phyloP scores from a whole-genome alignment of 2,888 invertebrate genomes.

The Rotaria magnacalcarata region DNA sequence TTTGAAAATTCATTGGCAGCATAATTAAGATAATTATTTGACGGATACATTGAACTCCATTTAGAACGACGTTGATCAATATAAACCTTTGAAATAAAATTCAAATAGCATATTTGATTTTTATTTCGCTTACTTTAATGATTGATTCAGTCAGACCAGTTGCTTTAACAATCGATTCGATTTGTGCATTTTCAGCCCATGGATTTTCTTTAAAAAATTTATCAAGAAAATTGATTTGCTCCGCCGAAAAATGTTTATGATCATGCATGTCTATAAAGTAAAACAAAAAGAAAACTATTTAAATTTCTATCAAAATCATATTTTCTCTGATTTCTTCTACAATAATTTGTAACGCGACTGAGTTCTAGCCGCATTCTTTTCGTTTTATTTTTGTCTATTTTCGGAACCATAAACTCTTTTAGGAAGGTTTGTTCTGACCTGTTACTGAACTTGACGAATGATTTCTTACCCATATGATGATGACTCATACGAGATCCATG shows the following conservation, averaged over 20 bases:
- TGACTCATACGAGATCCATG: constrained; percentile 10
- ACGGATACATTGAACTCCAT: constrained; percentile 18
- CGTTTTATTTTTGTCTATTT: background rate
- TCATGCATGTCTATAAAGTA: background rate
- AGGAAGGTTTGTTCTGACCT: too few species aligned
- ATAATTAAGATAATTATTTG: background rate
- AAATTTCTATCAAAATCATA: background rate
- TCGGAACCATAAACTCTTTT: too few species aligned
- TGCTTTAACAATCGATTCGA: constrained; percentile 41
- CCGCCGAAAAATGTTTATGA: background rate
- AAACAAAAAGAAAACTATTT: background rate
- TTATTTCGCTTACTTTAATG: constrained; percentile 40
- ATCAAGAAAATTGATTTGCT: constrained; percentile 40
- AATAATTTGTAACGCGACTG: too few species aligned
- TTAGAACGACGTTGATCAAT: constrained; percentile 33
- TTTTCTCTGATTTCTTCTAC: too few species aligned
- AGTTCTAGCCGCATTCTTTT: background rate
- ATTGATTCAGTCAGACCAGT: constrained; percentile 42
- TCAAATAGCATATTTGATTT: background rate
- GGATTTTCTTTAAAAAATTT: constrained; percentile 46
- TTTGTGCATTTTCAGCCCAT: constrained; percentile 44
- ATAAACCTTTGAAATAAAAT: background rate
- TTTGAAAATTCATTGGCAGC: constrained; percentile 12
- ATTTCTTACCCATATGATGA: background rate
- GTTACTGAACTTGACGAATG: background rate